phyloP scores from a whole-genome alignment of 2,113 vertebrate species.

The Lethenteron reissneri region DNA sequence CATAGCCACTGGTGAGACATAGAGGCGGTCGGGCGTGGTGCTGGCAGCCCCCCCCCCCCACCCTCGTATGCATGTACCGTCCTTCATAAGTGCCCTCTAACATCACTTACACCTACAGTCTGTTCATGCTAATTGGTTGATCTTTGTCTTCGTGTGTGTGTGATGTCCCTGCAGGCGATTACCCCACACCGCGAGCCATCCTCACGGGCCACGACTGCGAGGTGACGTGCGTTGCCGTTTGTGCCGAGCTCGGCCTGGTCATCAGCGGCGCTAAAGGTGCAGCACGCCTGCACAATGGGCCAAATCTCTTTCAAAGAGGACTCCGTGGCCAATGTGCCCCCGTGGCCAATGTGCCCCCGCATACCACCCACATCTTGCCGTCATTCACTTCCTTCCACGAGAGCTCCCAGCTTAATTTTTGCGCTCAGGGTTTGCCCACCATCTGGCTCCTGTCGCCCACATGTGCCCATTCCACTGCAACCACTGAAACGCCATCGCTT shows the following conservation, averaged over 20 bases:
- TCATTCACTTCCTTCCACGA: too few relatives aligned
- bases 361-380: too few relatives aligned
- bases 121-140: neutral
- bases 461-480: too few relatives aligned
- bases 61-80: conserved; percentile 2
- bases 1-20: too few relatives aligned
- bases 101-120: neutral
- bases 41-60: neutral
- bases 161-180: conserved; percentile 43
- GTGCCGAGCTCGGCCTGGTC: conserved; percentile 85
- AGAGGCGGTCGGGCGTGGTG: too few relatives aligned
- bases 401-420: too few relatives aligned
- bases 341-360: too few relatives aligned
- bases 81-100: neutral
- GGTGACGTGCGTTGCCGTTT: conserved; percentile 84
- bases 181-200: conserved; percentile 75
- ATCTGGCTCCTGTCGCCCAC: too few relatives aligned
- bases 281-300: conserved; percentile 14
- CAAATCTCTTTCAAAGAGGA: too few relatives aligned
- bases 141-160: neutral
- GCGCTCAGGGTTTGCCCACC: too few relatives aligned
- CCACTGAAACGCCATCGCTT: too few relatives aligned
- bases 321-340: too few relatives aligned
- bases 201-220: conserved; percentile 89
- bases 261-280: conserved; percentile 96